Base-by-base conservation (phyloP, 1,140 invertebrate genomes). In the Berghia stephanieae region DNA sequence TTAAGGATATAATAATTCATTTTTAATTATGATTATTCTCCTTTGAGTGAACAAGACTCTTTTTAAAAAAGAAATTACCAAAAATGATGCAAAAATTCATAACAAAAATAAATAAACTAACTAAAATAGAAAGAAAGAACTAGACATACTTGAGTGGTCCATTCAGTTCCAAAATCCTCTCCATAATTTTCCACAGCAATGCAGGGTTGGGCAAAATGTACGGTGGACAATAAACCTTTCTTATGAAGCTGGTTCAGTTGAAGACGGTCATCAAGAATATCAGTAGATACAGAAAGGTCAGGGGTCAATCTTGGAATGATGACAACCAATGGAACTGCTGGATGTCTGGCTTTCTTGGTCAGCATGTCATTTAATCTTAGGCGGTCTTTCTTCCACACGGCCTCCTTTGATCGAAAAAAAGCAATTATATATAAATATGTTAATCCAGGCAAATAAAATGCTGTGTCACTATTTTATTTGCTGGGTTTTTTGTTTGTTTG, bases 251-350 rank as follows among this genome's bases (percentile, higher is more conserved):
- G 49, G 49, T 80, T 66, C n/a, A 87, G 42, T 49, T 80, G 77
- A 68, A 86, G 71, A 27, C 70, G 77, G 1, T 42, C 38, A 44
- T 80, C 63, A 24, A 66, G 16, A 1, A 84, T 49, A 34, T 80
- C 36, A 18, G 75, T 63, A 4, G 74, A 38, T 69, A 75, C 77
- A 4, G 78, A 34, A 36, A 76, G 42, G 5, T 81, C 70, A 76
- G 74, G 76, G 49, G 72, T n/a, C 52, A 79, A 16, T 24, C 77
- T 31, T n/a, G 85, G 82, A 18, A 77, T 43, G 36, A 87, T 31
- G 24, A 87, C 52, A 36, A 86, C 81, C 79, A 88, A 80, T 43
- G 86, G 85, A 10, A 85, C 66, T 4, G 80, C 55, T 36, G 86
- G 84, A 63, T 66, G 42, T 16, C 36, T 63, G 16, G 85, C 84